These are phyloP conservation scores for Pluvialis apricaria DNA, from an alignment of 2,113 vertebrate species.

Conservation along the genomic window DNA sequence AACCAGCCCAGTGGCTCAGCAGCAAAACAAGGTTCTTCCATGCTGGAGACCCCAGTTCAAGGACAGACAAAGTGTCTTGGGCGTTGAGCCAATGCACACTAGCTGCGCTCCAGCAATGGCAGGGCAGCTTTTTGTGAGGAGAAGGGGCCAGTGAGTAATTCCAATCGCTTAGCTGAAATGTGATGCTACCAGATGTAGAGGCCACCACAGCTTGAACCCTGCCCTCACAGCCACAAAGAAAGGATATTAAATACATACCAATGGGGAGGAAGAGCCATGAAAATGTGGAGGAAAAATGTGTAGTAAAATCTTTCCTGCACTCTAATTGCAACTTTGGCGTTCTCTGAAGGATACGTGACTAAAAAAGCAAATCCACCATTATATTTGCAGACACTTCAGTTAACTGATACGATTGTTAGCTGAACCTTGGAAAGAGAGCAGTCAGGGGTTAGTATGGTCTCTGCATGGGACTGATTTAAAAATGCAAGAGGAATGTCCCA, in stretches of 20 bases:
- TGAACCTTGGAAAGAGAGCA: not conserved
- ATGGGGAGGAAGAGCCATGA: slow-evolving; percentile 46
- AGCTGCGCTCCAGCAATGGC: not conserved
- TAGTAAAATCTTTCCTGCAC: slow-evolving; percentile 64
- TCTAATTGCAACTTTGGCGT: slow-evolving; percentile 57
- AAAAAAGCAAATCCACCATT: slow-evolving; percentile 4
- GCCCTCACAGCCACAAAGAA: slow-evolving; percentile 46
- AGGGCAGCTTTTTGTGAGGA: not conserved
- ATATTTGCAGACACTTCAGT: not conserved
- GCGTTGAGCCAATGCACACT: slow-evolving; percentile 11
- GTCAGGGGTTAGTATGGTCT: not conserved
- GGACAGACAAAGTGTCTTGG: slow-evolving; percentile 39
- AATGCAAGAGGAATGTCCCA: not conserved
- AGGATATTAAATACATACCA: slow-evolving; percentile 59
- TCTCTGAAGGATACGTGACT: slow-evolving; percentile 60
- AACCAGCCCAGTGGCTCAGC: slow-evolving; percentile 34
- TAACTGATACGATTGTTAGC: not conserved
- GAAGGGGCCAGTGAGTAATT: slow-evolving; percentile 4
- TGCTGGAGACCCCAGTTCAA: slow-evolving; percentile 46
- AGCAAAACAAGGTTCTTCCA: slow-evolving; percentile 51
- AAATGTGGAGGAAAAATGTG: slow-evolving; percentile 57
- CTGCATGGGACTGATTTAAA: not conserved
- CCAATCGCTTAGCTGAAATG: slow-evolving; percentile 14
- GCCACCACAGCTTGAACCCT: slow-evolving; percentile 43
- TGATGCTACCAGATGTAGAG: slow-evolving; percentile 40